Evolutionary conservation across 2,888 invertebrate species (phyloP).

Genomic region (Thecocarcelia acutangulata): DNA sequence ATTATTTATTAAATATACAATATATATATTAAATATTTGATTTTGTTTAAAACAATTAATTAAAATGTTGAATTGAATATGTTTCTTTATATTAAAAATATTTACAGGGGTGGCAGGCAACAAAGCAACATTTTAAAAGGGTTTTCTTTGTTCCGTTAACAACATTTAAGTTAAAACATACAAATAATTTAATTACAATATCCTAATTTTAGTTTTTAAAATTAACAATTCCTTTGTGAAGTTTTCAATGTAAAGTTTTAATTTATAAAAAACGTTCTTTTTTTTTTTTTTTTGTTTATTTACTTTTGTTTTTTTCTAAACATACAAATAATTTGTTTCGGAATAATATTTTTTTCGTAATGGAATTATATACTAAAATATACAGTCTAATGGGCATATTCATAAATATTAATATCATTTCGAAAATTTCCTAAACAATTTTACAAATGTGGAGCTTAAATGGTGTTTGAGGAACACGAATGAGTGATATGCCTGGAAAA

Average conservation of each 20-base stretch:
- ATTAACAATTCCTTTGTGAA: neutral
- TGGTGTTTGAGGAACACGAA: no score
- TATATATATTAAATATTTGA: neutral
- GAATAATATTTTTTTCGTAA: no score
- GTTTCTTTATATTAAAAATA: slow-evolving; percentile 6
- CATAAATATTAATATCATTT: no score
- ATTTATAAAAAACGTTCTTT: slow-evolving; percentile 25
- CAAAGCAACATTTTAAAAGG: slow-evolving; percentile 9
- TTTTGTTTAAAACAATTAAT: slow-evolving; percentile 31
- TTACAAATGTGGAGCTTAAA: no score
- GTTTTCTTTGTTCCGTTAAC: slow-evolving; percentile 48
- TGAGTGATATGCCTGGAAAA: no score
- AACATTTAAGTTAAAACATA: slow-evolving; percentile 50
- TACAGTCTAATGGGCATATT: no score
- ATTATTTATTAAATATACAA: slow-evolving; percentile 26
- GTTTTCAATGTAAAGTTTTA: slow-evolving; percentile 24
- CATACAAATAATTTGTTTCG: no score
- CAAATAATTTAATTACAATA: slow-evolving; percentile 43
- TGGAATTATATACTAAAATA: no score
- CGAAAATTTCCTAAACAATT: no score
- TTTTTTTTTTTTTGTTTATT: no score
- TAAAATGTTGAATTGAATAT: slow-evolving; percentile 9
- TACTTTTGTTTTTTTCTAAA: no score
- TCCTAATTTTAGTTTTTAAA: slow-evolving; percentile 12
- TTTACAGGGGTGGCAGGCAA: slow-evolving; percentile 45